Base-by-base conservation (phyloP, 2,113 vertebrate genomes). In the Panthera uncia region DNA sequence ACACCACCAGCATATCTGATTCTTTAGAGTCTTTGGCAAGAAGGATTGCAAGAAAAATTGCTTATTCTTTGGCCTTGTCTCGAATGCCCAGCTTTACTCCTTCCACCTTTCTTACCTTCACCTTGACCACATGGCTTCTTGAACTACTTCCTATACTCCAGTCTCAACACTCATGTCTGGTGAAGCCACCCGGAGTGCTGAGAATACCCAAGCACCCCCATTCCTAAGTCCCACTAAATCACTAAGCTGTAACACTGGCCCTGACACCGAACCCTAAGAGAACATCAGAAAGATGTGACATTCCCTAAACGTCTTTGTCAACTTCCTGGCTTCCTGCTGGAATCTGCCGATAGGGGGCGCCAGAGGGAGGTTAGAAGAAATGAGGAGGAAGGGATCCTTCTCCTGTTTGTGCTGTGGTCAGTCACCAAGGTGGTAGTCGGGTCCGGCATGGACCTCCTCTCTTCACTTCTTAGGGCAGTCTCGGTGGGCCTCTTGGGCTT, bases 361-460 rank as follows among this genome's bases (percentile, higher is more conserved):
- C 14, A 14, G 21, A 79, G 8, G 16, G 29, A 66, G 5, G 19
- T 18, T 16, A 48, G 52, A 41, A 74, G 11, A 74, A 81, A 38
- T 7, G 38, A 50, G 29, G 11, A 74, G 5, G 18, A 38, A 65
- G 12, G 9, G 3, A 3, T 6, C 0, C 0, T 21, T 41, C 41
- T 73, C 15, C 14, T 83, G 0, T 71, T 33, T 57, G 31, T 21
- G 11, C n/a, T 33, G 13, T 89, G 63, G 4, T 55, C 45, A 50
- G 45, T 45, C 3, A 50, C 16, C 15, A 25, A 33, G 31, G 1
- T 5, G 29, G 5, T 15, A 29, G 25, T 52, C 41, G 68, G 48
- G 27, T 41, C 33, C 57, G 63, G 48, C 23, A 48, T 5, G 38
- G 25, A n/a, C 2, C 25, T 84, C 68, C 38, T 4, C 61, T 65